Evolutionary conservation across 2,113 vertebrate genomes (phyloP), one percentile per base, ranked within the genome.

Genomic region (Phalacrocorax carbo): DNA sequence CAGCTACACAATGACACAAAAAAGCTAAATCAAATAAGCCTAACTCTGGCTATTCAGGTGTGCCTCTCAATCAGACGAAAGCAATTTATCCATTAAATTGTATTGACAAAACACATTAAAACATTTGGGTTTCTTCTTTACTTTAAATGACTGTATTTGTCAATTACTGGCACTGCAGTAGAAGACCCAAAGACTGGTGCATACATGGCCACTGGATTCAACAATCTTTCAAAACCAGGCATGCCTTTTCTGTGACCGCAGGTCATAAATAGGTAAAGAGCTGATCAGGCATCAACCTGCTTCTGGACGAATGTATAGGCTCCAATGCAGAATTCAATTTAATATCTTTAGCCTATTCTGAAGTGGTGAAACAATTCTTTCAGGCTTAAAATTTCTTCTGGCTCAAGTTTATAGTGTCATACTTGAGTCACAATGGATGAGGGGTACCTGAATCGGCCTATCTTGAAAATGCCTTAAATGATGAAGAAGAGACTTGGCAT

Each of bases 11-110:
- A 70, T 77, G 62, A 93, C 66, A 93, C 30, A 72, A 46, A 86
- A 94, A 85, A 87, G 23, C 73, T 87, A 78, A 86, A 96, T 93
- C 80, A 71, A 91, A 89, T 85, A 89, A 93, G 87, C 4, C 26
- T 68, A 68, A 66, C 65, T 90, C 82, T 34, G 48, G 44, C 80
- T 94, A 44, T 94, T 91, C 84, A 89, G 36, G 46, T 86, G 70
- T 79, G 61, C 34, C 58, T 87, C 66, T 85, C 84, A 77, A 89
- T 36, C 75, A 80, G 82, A 82, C 62, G 90, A 93, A 94, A 94
- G 75, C 54, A 95, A 92, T 94, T 90, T 94, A 80, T 29, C 79
- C 46, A 88, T 88, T 95, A 88, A 92, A 66, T 15, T 64, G 42
- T 51, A 88, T 77, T 89, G 70, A 82, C 76, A 70, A 91, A 95